phyloP scores from a whole-genome alignment of 2,888 invertebrate genomes.

The Dioctria linearis region DNA sequence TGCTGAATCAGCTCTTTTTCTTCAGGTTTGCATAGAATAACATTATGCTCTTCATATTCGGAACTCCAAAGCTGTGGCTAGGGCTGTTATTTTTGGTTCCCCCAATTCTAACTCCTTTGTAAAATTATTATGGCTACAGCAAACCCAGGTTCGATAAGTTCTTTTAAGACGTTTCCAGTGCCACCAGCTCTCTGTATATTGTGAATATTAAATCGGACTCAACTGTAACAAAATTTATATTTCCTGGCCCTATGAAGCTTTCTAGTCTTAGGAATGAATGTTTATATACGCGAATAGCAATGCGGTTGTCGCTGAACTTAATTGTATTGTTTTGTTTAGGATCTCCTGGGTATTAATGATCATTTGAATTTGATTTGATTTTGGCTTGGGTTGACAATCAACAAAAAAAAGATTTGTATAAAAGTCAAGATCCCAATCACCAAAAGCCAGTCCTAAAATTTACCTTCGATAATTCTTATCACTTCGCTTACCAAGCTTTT shows the following conservation, averaged over 20 bases:
- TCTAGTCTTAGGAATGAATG: constrained; percentile 80
- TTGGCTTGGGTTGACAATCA: constrained; percentile 82
- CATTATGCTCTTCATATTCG: constrained; percentile 97
- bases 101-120: constrained; percentile 90
- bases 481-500: constrained; percentile 75
- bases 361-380: constrained; percentile 93
- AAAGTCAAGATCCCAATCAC: constrained; percentile 92
- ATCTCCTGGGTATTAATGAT: constrained; percentile 90
- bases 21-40: constrained; percentile 83
- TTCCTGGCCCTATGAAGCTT: constrained; percentile 74
- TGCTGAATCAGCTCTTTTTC: constrained; percentile 78
- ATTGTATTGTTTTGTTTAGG: constrained; percentile 96
- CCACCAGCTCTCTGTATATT: constrained; percentile 89
- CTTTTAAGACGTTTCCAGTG: constrained; percentile 96
- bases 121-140: constrained; percentile 92
- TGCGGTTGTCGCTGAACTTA: constrained; percentile 97
- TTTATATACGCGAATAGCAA: constrained; percentile 89
- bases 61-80: constrained; percentile 99
- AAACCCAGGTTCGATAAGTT: constrained; percentile 88
- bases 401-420: constrained; percentile 91
- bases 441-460: constrained; percentile 92
- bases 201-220: constrained; percentile 95
- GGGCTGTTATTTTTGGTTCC: constrained; percentile 92
- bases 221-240: constrained; percentile 75
- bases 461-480: neutral